Evolutionary conservation across 2,888 invertebrate species (phyloP).

Genomic region (Phortica okadai): DNA sequence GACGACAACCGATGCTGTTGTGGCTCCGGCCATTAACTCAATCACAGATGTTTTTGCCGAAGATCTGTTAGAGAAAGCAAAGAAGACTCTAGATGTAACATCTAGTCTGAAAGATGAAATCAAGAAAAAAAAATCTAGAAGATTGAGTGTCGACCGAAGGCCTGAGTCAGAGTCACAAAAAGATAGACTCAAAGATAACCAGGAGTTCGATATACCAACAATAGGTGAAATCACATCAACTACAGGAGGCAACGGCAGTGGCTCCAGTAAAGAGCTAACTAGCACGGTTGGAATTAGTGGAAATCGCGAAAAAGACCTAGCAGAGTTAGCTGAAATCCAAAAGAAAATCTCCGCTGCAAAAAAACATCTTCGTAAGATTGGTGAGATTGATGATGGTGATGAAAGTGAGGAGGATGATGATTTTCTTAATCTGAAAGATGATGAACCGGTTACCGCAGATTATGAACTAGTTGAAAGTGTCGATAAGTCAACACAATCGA

Average conservation of each 20-base stretch:
- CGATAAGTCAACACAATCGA: conserved; percentile 32
- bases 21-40: conserved; percentile 70
- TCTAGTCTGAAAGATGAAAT: conserved; percentile 63
- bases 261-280: conserved; percentile 28
- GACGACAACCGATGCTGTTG: conserved; percentile 38
- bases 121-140: conserved; percentile 64
- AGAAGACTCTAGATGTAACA: conserved; percentile 69
- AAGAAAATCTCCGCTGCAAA: conserved; percentile 80
- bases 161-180: conserved; percentile 35
- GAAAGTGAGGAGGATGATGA: conserved; percentile 83
- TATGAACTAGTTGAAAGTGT: conserved; percentile 62
- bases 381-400: conserved; percentile 67
- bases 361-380: conserved; percentile 78
- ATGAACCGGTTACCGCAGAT: conserved; percentile 76
- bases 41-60: conserved; percentile 82
- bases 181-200: conserved; percentile 66
- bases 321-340: conserved; percentile 80
- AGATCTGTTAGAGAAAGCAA: conserved; percentile 78
- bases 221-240: conserved; percentile 76
- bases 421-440: conserved; percentile 81
- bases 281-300: conserved; percentile 41
- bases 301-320: conserved; percentile 76
- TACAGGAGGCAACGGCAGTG: conserved; percentile 45
- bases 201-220: conserved; percentile 78
- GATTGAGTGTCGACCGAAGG: conserved; percentile 45